Evolutionary conservation across 2,113 vertebrate species (phyloP), one percentile per base, ranked within the genome.

Genomic region (Bostrychus sinensis): DNA sequence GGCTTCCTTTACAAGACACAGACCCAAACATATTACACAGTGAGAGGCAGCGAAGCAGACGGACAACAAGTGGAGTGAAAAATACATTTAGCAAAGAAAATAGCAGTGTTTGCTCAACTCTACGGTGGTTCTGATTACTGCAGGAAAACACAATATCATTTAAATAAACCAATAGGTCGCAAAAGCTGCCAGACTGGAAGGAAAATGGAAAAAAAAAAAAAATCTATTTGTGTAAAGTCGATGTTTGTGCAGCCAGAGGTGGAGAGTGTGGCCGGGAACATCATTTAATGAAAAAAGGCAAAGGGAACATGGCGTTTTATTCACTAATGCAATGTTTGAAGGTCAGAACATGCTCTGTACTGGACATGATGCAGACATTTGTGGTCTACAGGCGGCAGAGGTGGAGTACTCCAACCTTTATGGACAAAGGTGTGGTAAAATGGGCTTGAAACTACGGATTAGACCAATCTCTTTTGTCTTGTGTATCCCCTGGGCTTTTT

Each of bases 31-130:
- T 25, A 39, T 62, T 53, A 61, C 14, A 34, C 14, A 62, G 17
- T 28, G 22, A 41, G 9, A 70, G 30, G 19, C 22, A 3, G 4
- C 41, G 56, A 61, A 71, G 50, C 11, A 45, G 61, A 57, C 1
- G 17, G 43, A 60, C 17, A 60, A 36, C 22, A 28, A 72, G 48
- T 36, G 36, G 63, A 62, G 64, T 72, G 56, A 56, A 32, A 53
- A 63, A 70, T 72, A 59, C 62, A 12, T 56, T 66, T 62, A 53
- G 37, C 51, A 63, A 28, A 50, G 60, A 57, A 75, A 72, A 63
- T 45, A 3, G 10, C 37, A 43, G 54, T 65, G 45, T 63, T 62
- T 73, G 41, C 39, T n/a, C 17, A 43, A 51, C 62, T 58, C 22
- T 34, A 58, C 1, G 16, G 22, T 45, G 11, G 30, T 26, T 39